A percentile compares a stretch with the other conserved stretches of the same genome.
Conservation (phyloP, 2,888 invertebrate genomes). For the Prosopocoilus inquinatus region DNA sequence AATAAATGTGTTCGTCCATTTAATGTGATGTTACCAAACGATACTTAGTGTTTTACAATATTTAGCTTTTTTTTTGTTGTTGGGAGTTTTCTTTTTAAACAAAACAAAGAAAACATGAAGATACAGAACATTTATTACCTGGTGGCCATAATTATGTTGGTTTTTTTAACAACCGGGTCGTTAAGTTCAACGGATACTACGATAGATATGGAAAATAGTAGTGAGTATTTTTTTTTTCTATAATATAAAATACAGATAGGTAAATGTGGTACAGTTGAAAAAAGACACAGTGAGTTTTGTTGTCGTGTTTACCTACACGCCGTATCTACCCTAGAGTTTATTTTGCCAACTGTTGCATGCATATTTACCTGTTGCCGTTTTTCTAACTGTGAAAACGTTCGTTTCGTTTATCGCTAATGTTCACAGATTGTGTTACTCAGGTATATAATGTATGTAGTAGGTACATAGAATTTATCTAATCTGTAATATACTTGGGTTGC, state of each 20-base stretch:
- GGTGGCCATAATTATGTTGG: background rate
- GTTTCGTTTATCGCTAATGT: no score
- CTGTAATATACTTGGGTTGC: no score
- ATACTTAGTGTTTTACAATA: slow-evolving; percentile 4
- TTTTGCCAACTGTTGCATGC: background rate
- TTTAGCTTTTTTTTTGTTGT: slow-evolving; percentile 6
- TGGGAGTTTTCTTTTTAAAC: background rate
- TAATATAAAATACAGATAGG: background rate
- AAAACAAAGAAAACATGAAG: slow-evolving; percentile 1
- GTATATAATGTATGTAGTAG: no score
- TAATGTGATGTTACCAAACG: slow-evolving; percentile 18
- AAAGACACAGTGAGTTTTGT: background rate
- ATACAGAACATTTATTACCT: background rate
- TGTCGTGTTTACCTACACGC: background rate
- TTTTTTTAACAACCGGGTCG: slow-evolving; percentile 1
- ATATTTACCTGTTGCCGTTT: background rate
- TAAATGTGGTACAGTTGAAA: slow-evolving; percentile 4
- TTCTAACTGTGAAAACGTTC: no score
- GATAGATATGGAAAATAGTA: background rate
- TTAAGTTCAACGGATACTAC: slow-evolving; percentile 1
- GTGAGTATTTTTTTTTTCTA: slow-evolving; percentile 4
- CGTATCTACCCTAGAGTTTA: background rate
- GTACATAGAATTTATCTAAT: no score
- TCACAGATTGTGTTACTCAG: no score
- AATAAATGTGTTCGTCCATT: slow-evolving; percentile 8